Base-by-base conservation (phyloP, 23 tunicate species). In the Styela clava region DNA sequence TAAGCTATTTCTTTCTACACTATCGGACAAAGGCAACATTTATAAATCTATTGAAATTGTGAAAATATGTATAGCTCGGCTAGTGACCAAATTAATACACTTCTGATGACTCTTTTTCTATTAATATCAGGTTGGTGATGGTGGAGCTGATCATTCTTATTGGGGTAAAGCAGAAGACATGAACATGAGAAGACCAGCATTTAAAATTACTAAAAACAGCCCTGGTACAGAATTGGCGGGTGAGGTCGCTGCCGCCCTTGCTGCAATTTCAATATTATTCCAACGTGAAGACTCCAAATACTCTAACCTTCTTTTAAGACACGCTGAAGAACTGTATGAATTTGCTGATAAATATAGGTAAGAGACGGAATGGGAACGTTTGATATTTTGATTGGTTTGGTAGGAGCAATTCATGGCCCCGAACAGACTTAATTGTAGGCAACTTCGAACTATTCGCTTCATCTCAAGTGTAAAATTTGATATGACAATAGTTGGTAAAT, bases 101-200 rank as follows among this genome's bases (percentile, higher is more conserved):
- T n/a, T n/a, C n/a, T n/a, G n/a, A n/a, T n/a, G n/a, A n/a, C n/a
- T n/a, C n/a, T n/a, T n/a, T n/a, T n/a, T n/a, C n/a, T n/a, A n/a
- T n/a, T n/a, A n/a, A n/a, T n/a, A n/a, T 26, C 34, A 95, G 99
- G 86, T 95, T 51, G 96, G 95, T 1, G 91, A 73, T 30, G 96
- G 88, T 23, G 78, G 69, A 19, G 86, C 89, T 31, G 99, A 95
- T 86, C 91, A 86, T 67, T 32, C 78, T 1, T 86, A 86, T 82
- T 95, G 99, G 99, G 99, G 96, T 3, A 83, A 92, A 62, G 79
- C 96, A 16, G 99, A 95, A 86, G 92, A 95, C 29, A 86, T 90
- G 88, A 81, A 44, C 36, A 89, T 89, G 99, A 67, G 63, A 24
- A 33, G 99, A 68, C 95, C 96, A 61, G 86, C 94, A 62, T 87